These are phyloP conservation scores for Isaurus tuberculatus DNA, from an alignment of 92 coral and sea anemone species.

Conservation along the genomic window DNA sequence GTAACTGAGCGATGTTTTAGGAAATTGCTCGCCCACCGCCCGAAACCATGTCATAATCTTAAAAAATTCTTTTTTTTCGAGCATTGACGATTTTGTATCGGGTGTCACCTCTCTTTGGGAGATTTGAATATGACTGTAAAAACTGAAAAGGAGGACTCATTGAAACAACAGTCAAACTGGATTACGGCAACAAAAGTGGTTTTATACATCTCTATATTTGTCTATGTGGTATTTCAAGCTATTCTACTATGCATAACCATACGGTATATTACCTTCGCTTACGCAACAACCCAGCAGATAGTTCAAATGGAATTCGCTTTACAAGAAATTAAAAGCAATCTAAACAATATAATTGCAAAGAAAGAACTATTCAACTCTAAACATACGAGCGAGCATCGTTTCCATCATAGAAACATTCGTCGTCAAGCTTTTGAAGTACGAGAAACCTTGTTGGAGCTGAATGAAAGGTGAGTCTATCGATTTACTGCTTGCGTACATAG, in stretches of 20 bases:
- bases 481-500: neutral
- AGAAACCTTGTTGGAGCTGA: neutral
- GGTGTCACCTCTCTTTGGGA: neutral
- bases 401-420: slow-evolving; percentile 10
- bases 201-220: neutral
- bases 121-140: neutral
- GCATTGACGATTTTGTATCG: too few species aligned
- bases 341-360: slow-evolving; percentile 4
- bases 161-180: neutral
- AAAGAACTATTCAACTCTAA: neutral
- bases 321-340: slow-evolving; percentile 2
- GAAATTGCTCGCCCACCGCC: neutral
- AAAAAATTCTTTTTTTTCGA: neutral
- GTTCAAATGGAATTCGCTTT: slow-evolving; percentile 22
- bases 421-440: slow-evolving; percentile 13
- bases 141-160: neutral
- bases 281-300: slow-evolving; percentile 8
- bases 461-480: neutral
- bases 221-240: neutral
- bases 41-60: neutral
- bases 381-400: neutral
- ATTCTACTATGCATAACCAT: neutral
- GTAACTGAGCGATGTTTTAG: neutral
- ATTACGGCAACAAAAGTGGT: neutral
- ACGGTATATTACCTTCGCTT: neutral